Evolutionary conservation across 2,797 vertebrate species (phyloP).

Genomic region (Anguilla megastoma): DNA sequence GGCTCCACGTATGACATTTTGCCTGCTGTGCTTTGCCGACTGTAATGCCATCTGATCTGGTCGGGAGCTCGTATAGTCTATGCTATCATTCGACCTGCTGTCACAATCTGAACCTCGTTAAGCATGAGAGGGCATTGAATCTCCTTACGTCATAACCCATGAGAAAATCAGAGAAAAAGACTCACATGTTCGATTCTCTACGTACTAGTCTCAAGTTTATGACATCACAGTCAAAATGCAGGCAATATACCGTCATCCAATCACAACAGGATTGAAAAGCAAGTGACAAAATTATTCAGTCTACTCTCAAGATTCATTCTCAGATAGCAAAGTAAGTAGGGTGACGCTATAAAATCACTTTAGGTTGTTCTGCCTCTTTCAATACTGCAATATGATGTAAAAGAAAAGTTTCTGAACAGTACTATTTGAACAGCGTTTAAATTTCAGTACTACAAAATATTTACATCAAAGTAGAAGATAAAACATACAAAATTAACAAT

Average conservation of each 20-base stretch:
- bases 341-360: neutral
- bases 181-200: neutral
- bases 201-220: slow-evolving; percentile 31
- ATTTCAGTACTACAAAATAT: neutral
- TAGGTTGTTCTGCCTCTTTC: neutral
- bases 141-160: no score
- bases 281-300: slow-evolving; percentile 44
- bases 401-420: neutral
- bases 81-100: no score
- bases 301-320: slow-evolving; percentile 39
- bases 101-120: no score
- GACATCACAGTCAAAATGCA: slow-evolving; percentile 39
- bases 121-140: no score
- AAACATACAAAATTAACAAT: neutral
- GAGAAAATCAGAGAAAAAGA: neutral
- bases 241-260: slow-evolving; percentile 37
- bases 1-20: no score
- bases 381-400: neutral
- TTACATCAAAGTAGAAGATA: neutral
- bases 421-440: neutral
- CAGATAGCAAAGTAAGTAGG: slow-evolving; percentile 36
- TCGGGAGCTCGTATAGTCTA: no score
- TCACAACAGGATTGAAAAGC: slow-evolving; percentile 39
- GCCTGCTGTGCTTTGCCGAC: no score
- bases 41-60: no score